Conservation (phyloP, 2,797 vertebrate species). For the Protosalanx chinensis region DNA sequence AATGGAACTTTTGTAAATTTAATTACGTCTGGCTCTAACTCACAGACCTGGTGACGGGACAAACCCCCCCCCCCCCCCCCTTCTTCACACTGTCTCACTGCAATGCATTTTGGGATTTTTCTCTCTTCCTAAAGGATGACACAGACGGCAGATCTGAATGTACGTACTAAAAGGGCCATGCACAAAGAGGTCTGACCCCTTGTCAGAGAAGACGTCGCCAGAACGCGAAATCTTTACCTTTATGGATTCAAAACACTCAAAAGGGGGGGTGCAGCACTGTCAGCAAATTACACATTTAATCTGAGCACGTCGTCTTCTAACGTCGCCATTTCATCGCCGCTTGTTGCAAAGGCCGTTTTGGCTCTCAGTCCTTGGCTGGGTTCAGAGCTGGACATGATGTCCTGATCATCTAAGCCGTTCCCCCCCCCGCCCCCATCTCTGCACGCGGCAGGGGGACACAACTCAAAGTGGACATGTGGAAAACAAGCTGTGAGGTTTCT, state of each 20-base stretch:
- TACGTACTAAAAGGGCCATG: conserved; percentile 68
- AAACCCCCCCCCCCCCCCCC: conserved; percentile 47
- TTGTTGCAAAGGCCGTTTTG: background rate
- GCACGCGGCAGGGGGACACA: conserved; percentile 45
- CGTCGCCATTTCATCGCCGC: background rate
- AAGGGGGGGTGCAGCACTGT: background rate
- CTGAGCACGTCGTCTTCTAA: background rate
- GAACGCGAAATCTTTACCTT: conserved; percentile 23
- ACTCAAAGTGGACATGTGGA: conserved; percentile 57
- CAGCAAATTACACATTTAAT: background rate
- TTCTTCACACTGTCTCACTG: conserved; percentile 46
- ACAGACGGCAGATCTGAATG: conserved; percentile 65
- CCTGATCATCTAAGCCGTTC: conserved; percentile 47
- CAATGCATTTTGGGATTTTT: conserved; percentile 59
- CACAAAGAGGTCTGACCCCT: conserved; percentile 58
- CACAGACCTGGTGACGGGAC: conserved; percentile 43
- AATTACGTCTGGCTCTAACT: conserved; percentile 58
- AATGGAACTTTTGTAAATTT: conserved; percentile 47
- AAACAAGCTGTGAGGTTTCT: conserved; percentile 39
- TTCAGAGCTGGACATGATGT: conserved; percentile 38
- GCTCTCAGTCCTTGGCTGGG: too few species aligned
- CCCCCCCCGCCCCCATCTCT: conserved; percentile 50
- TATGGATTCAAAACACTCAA: background rate
- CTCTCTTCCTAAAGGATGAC: conserved; percentile 53
- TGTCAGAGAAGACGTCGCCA: conserved; percentile 39